Evolutionary conservation across 92 coral and sea anemone species (phyloP).

Genomic region (Heliopora coerulea): DNA sequence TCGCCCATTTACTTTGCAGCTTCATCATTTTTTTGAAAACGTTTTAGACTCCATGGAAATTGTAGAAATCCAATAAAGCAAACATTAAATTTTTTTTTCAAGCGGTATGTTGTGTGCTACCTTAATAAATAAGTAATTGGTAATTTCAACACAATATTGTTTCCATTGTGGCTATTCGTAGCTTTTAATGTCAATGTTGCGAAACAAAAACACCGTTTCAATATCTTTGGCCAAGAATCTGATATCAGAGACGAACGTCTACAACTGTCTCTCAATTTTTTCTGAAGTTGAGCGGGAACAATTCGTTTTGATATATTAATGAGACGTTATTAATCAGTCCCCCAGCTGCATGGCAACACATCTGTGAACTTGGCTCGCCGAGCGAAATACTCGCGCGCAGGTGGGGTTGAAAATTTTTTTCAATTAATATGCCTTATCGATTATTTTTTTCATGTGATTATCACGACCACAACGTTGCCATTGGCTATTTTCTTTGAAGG

Average conservation of each 20-base stretch:
- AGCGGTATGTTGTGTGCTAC: neutral
- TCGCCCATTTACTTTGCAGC: no score
- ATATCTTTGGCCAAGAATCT: neutral
- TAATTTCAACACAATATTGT: neutral
- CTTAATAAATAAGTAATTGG: constrained; percentile 2
- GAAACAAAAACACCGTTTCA: neutral
- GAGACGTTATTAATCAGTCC: neutral
- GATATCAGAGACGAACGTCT: neutral
- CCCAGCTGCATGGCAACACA: neutral
- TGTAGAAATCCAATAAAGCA: neutral
- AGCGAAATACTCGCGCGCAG: constrained; percentile 11
- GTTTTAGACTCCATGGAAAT: constrained; percentile 21
- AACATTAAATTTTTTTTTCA: neutral
- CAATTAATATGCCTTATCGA: constrained; percentile 44
- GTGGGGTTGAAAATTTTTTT: constrained; percentile 31
- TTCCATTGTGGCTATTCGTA: neutral
- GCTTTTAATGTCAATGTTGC: neutral
- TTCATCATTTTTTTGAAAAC: constrained; percentile 12
- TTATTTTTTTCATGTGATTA: constrained; percentile 30
- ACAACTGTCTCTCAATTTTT: neutral
- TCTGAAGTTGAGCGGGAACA: no score
- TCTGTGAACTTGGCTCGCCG: constrained; percentile 19
- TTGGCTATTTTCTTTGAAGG: constrained; percentile 34
- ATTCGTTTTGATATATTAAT: neutral
- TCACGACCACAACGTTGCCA: constrained; percentile 13